Evolutionary conservation across 2,113 vertebrate genomes (phyloP), one percentile per base, ranked within the genome.

Genomic region (Ellobius talpinus): DNA sequence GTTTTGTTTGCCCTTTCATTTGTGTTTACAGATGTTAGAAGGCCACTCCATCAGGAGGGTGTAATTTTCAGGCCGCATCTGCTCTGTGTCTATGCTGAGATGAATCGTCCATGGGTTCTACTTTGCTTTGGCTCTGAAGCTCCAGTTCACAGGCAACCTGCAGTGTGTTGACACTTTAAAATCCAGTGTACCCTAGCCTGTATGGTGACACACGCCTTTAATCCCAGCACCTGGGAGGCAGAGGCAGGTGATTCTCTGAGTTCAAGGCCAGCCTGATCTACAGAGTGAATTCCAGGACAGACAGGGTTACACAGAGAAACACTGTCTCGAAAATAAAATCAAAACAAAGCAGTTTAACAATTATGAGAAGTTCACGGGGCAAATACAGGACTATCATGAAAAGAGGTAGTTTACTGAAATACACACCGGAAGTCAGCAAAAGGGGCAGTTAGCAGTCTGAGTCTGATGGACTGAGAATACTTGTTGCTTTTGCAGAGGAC

Each of bases 21-120:
- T 92, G 47, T 97, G 96, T 97, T 97, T 95, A 93, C 87, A 95
- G 70, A 89, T 52, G 88, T 86, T 93, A 58, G 42, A 79, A 72
- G 36, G 79, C 76, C 72, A 24, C 84, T 96, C 95, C 96, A 93
- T 95, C 92, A 96, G 79, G 39, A 86, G 45, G 79, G 61, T 33
- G 39, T 79, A 61, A 66, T 87, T 79, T 94, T 89, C 89, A 90
- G 88, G 85, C n/a, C 36, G 36, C 96, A 94, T 95, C 76, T 97
- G 96, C 55, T 97, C 50, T 90, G 58, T 77, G 96, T 92, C 90
- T 42, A 65, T 52, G 21, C 89, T 87, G 76, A 96, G 58, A 95
- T 77, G 78, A 96, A 90, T 65, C 72, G 81, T 61, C 66, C 17
- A 3, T 90, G 47, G 79, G 72, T 95, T 92, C 88, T 85, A 68